Base-by-base conservation (phyloP, 2,797 vertebrate genomes). In the Nasua narica region DNA sequence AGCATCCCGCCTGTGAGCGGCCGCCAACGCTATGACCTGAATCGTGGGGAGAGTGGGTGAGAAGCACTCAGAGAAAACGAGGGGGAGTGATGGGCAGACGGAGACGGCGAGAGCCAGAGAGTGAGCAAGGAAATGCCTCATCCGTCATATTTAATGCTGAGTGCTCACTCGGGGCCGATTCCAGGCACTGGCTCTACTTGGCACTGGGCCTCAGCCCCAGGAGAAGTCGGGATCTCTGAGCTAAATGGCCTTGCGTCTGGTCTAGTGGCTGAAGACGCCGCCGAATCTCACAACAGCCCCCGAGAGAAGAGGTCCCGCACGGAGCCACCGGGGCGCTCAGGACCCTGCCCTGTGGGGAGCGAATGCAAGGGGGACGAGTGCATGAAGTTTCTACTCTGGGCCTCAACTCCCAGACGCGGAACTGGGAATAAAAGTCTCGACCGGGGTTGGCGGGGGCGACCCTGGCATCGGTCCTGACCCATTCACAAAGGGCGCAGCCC, bases 101-200 rank as follows among this genome's bases (percentile, higher is more conserved):
- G 60, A 85, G 72, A 48, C 11, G 8, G 35, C 29, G 32, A 85
- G 74, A 94, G 50, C 35, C 81, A 87, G 58, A 1, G 29, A 96
- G 72, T 10, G 18, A 91, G 85, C 78, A 84, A 76, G 94, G 50
- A 95, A 67, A 90, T 2, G 23, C 56, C 58, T 81, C 94, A 93
- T 76, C 67, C 23, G 29, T 96, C 96, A 92, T 23, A 52, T 40
- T 97, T 85, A 97, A 82, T 67, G 37, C 43, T 48, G 81, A 98
- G 88, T 19, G 46, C 35, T 46, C 93, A 87, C 92, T 37, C 1
- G 81, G 91, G 97, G 90, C 96, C 95, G 72, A 77, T 93, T 96
- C 52, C 25, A 67, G 88, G 96, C 83, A 58, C 46, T 95, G 52
- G 43, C 65, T 69, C 95, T n/a, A 65, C 43, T 0, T 97, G 95